A percentile compares a stretch with the other conserved stretches of the same genome.
These are phyloP conservation scores for Rousettus leschenaultii DNA, from an alignment of 2,113 vertebrate species.

Conservation along the genomic window DNA sequence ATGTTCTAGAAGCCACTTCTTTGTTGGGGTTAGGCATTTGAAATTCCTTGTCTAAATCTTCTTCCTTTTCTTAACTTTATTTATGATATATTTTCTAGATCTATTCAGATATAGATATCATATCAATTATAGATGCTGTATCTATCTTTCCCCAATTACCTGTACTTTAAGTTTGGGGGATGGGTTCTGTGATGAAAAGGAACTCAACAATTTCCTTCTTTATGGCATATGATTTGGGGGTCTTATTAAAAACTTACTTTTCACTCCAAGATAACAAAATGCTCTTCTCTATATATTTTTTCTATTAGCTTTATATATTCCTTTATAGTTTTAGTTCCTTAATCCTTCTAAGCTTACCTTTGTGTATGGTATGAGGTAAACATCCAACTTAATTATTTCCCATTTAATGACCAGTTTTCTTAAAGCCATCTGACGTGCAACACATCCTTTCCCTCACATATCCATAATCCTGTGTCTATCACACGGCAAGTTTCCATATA, in stretches of 20 bases:
- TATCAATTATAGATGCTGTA: background rate
- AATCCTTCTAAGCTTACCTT: background rate
- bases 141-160: background rate
- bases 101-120: background rate
- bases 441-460: background rate
- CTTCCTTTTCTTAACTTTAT: background rate
- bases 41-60: background rate
- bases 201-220: background rate
- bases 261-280: background rate
- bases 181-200: background rate
- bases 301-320: background rate
- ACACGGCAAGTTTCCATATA: background rate
- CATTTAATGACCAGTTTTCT: background rate
- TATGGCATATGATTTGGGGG: background rate
- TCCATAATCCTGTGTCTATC: background rate
- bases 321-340: background rate
- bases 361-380: background rate
- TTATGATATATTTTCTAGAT: background rate
- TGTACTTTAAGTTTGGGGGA: background rate
- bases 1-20: background rate
- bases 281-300: background rate
- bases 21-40: background rate
- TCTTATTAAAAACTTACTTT: background rate
- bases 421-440: background rate
- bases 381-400: background rate